phyloP scores from a whole-genome alignment of 2,888 invertebrate species.

The Macrophya alboannulata region DNA sequence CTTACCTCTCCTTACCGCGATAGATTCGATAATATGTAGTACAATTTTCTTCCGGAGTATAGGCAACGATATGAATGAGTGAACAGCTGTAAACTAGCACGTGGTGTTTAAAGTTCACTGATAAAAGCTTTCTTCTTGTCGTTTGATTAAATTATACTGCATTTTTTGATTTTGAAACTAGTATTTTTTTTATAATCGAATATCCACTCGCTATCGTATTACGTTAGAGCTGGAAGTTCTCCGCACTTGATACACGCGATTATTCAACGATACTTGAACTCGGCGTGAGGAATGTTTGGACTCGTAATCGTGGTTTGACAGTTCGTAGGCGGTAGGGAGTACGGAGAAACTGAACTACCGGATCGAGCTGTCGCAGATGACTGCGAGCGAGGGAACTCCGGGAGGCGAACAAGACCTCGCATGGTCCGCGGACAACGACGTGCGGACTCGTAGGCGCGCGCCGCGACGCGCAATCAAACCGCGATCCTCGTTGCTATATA shows the following conservation, averaged over 20 bases:
- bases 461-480: constrained; percentile 49
- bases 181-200: neutral
- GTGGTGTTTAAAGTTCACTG: constrained; percentile 20
- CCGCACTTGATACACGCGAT: neutral
- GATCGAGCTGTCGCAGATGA: constrained; percentile 54
- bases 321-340: neutral
- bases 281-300: neutral
- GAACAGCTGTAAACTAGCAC: neutral
- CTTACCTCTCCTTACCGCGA: neutral
- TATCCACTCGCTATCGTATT: neutral
- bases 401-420: constrained; percentile 52
- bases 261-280: neutral
- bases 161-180: neutral
- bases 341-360: neutral
- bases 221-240: neutral
- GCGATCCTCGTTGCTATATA: neutral
- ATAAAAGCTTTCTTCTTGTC: neutral
- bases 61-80: neutral
- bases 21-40: neutral
- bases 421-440: constrained; percentile 21
- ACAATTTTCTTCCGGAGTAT: neutral
- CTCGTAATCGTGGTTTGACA: neutral
- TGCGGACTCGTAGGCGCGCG: constrained; percentile 51
- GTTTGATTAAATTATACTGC: neutral
- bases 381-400: constrained; percentile 43